Conservation (phyloP, 2,888 invertebrate species). For the Melieria omissa region DNA sequence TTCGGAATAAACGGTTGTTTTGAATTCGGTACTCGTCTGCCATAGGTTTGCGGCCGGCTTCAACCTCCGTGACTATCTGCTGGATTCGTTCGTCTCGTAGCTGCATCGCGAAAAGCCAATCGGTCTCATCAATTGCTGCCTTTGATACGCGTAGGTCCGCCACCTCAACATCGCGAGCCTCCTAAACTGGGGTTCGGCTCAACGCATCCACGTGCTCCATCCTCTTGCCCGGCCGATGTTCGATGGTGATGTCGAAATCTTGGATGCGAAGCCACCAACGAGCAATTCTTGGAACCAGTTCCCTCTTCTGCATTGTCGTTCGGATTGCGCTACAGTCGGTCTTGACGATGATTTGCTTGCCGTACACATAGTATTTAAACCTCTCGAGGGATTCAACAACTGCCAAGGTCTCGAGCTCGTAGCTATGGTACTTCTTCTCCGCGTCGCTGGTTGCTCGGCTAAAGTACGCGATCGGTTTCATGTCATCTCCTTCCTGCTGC, state of each 20-base stretch:
- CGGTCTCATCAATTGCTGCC: background rate
- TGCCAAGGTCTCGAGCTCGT: constrained; percentile 41
- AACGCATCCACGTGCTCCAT: constrained; percentile 37
- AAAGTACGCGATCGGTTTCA: constrained; percentile 26
- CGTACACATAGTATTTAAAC: constrained; percentile 43
- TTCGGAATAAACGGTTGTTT: constrained; percentile 18
- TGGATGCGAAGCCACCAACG: constrained; percentile 41
- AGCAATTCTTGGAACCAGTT: constrained; percentile 34
- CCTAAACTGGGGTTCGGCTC: constrained; percentile 20
- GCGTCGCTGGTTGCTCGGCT: constrained; percentile 28
- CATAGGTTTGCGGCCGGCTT: background rate
- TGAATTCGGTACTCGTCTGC: constrained; percentile 9
- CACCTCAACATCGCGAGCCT: constrained; percentile 5
- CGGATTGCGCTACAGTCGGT: constrained; percentile 41
- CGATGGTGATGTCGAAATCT: constrained; percentile 37
- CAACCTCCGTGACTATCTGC: background rate
- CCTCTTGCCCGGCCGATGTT: constrained; percentile 34
- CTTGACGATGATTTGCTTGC: constrained; percentile 30
- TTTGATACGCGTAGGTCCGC: constrained; percentile 12
- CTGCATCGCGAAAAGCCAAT: constrained; percentile 27
- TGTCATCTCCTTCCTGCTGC: constrained; percentile 25
- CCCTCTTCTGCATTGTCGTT: constrained; percentile 37
- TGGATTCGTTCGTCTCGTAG: constrained; percentile 14
- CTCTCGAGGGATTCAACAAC: constrained; percentile 40
- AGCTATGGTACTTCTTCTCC: constrained; percentile 32